Evolutionary conservation across 2,113 vertebrate species (phyloP).

Genomic region (Sinocyclocheilus rhinocerous): DNA sequence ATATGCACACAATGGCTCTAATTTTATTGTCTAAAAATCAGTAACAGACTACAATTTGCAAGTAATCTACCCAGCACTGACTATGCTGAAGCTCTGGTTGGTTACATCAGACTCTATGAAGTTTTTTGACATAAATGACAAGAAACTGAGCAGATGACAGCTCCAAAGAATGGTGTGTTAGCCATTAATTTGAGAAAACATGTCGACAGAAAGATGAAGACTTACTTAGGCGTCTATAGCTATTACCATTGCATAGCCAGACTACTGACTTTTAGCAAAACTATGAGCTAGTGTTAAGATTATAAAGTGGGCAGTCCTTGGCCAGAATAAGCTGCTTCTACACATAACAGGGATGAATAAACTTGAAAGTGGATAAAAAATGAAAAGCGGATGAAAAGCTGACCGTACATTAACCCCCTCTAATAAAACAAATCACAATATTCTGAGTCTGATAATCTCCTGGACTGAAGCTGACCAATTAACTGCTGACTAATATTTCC

Average conservation of each 20-base stretch:
- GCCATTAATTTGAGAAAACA: not conserved
- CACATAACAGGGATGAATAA: not conserved
- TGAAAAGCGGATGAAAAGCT: not conserved
- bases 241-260: not conserved
- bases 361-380: not conserved
- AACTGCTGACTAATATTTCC: not conserved
- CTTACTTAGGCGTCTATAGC: not conserved
- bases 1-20: too few species aligned
- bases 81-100: not conserved
- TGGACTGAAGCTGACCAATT: not conserved
- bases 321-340: not conserved
- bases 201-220: not conserved
- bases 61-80: not conserved
- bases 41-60: too few species aligned
- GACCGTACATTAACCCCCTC: not conserved
- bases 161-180: not conserved
- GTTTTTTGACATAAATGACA: not conserved
- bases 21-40: too few species aligned
- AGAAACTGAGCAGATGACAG: not conserved
- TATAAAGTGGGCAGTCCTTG: not conserved
- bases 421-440: not conserved
- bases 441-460: not conserved
- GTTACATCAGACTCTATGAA: not conserved
- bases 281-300: not conserved
- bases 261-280: not conserved